Evolutionary conservation across 2,113 vertebrate species (phyloP).

Genomic region (Antennarius striatus): DNA sequence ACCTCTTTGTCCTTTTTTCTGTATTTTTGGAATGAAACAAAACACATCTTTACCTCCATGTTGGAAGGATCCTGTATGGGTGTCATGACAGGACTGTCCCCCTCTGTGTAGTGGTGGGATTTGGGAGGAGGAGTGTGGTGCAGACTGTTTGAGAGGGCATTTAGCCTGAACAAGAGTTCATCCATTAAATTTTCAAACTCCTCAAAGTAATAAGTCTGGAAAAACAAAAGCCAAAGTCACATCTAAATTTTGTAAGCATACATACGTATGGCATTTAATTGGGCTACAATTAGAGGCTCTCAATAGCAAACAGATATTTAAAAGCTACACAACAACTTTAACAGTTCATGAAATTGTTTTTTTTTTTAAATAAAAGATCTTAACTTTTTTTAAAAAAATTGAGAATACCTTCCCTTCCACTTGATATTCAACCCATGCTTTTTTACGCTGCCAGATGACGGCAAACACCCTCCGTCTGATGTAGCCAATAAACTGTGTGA

Average conservation of each 20-base stretch:
- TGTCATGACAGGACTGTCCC: conserved; percentile 13
- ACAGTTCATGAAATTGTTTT: no score
- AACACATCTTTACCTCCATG: conserved; percentile 52
- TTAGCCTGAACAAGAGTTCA: conserved; percentile 80
- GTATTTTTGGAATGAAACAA: no score
- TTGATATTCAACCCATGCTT: conserved; percentile 25
- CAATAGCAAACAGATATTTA: no score
- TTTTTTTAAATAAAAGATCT: neutral
- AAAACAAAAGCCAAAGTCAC: conserved; percentile 9
- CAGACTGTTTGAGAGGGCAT: conserved; percentile 67
- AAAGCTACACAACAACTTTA: no score
- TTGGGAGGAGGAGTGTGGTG: conserved; percentile 55
- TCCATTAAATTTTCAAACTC: conserved; percentile 82
- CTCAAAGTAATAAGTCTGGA: conserved; percentile 78
- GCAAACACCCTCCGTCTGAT: conserved; percentile 35
- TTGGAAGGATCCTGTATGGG: conserved; percentile 15
- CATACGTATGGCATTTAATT: no score
- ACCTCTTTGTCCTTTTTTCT: no score
- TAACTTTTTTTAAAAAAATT: neutral
- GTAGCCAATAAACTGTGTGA: conserved; percentile 58
- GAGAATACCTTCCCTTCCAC: conserved; percentile 55
- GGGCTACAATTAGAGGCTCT: no score
- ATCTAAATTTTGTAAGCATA: neutral
- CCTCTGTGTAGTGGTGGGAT: conserved; percentile 4
- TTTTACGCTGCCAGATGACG: conserved; percentile 38